Percentiles rank a stretch among this genome's conserved stretches.
phyloP scores from a whole-genome alignment of 2,113 vertebrate species.

The Platichthys stellatus region DNA sequence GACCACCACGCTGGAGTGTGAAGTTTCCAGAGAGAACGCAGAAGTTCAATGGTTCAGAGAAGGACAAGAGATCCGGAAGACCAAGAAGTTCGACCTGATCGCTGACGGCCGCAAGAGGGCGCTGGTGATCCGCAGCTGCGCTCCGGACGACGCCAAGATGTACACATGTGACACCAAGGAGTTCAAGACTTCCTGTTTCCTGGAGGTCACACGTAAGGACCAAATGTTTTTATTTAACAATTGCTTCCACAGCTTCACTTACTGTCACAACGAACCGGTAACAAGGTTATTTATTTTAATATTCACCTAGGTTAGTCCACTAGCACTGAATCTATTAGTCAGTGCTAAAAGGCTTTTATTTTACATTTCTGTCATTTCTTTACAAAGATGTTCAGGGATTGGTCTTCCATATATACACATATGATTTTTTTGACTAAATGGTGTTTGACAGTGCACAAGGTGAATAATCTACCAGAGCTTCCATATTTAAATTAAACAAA shows the following conservation, averaged over 20 bases:
- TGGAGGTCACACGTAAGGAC: conserved; percentile 95
- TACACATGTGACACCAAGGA: conserved; percentile 94
- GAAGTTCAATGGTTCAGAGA: conserved; percentile 95
- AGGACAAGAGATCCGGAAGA: conserved; percentile 93
- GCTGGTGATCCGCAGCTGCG: conserved; percentile 90
- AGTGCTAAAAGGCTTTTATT: no score
- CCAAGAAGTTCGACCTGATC: conserved; percentile 92
- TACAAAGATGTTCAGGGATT: no score
- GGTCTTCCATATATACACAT: no score
- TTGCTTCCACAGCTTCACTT: not conserved
- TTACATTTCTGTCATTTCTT: no score
- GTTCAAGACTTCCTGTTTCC: conserved; percentile 96
- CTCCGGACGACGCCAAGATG: conserved; percentile 90
- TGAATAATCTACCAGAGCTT: no score
- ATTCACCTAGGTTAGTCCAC: not conserved
- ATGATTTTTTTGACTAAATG: no score
- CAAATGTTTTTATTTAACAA: not conserved
- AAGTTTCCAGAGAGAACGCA: conserved; percentile 94
- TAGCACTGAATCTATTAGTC: no score
- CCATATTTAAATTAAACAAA: no score
- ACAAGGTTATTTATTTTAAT: not conserved
- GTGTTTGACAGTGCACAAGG: no score
- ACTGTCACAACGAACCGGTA: not conserved
- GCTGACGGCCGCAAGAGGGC: conserved; percentile 89
- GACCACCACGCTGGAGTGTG: conserved; percentile 91